Evolutionary conservation across 1,140 invertebrate genomes (phyloP).

Genomic region (Dinothrombium tinctorium): DNA sequence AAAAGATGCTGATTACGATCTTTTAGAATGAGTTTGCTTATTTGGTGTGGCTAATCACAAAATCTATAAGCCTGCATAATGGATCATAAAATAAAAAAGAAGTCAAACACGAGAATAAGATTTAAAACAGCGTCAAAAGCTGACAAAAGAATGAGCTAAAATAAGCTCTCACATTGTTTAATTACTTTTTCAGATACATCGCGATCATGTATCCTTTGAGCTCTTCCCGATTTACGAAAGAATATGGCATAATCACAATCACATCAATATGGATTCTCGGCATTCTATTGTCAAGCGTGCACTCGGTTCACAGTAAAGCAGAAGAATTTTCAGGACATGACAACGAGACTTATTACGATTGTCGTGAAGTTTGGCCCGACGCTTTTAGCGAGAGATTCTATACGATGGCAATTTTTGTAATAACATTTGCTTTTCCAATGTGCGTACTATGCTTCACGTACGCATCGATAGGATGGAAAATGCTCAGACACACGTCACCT

Average conservation of each 20-base stretch:
- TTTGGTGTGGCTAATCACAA: no score
- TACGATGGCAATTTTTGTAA: slow-evolving; percentile 24
- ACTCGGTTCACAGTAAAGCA: slow-evolving; percentile 22
- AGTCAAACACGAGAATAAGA: no score
- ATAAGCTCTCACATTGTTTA: slow-evolving; percentile 2
- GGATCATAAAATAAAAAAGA: no score
- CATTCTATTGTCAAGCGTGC: slow-evolving; percentile 21
- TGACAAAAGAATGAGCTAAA: no score
- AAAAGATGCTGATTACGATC: no score
- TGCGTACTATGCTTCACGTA: slow-evolving; percentile 26
- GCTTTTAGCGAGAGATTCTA: slow-evolving; percentile 14
- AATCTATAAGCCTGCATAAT: no score
- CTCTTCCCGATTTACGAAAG: slow-evolving; percentile 14
- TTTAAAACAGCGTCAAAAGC: no score
- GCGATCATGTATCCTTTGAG: slow-evolving; percentile 23
- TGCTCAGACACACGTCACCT: slow-evolving; percentile 25
- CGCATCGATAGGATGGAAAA: slow-evolving; percentile 20
- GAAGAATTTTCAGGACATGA: slow-evolving; percentile 16
- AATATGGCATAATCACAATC: slow-evolving; percentile 13
- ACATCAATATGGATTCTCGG: slow-evolving; percentile 27
- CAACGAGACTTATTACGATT: slow-evolving; percentile 19
- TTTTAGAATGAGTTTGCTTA: no score
- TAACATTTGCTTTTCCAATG: slow-evolving; percentile 28
- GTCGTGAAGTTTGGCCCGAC: slow-evolving; percentile 19
- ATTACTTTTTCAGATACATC: slow-evolving; percentile 19